phyloP scores from a whole-genome alignment of 2,797 vertebrate genomes.

The Delichon dasypus region DNA sequence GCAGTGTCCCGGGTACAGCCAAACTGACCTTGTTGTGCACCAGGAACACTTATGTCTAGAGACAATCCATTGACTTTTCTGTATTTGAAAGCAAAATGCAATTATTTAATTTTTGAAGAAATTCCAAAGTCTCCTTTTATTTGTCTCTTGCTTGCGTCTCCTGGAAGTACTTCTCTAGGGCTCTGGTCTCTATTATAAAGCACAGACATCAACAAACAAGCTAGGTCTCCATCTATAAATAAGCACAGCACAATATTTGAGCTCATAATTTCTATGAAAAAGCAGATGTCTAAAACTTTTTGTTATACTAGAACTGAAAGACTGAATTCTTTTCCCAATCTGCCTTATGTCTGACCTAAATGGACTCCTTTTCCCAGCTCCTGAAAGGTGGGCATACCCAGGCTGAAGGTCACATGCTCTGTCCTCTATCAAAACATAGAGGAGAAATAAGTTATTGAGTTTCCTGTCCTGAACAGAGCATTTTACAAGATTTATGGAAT shows the following conservation, averaged over 20 bases:
- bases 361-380: neutral
- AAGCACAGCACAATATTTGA: neutral
- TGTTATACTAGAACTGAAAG: neutral
- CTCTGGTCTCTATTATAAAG: neutral
- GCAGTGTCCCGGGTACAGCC: neutral
- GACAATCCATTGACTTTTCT: neutral
- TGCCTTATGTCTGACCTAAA: neutral
- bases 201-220: neutral
- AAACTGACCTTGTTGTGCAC: rapidly evolving
- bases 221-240: neutral
- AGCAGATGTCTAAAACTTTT: neutral
- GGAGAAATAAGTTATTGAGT: neutral
- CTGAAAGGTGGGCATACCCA: neutral
- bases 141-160: neutral
- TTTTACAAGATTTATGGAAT: neutral
- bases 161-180: neutral
- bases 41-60: neutral
- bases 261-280: neutral
- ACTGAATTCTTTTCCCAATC: neutral
- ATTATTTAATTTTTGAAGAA: neutral
- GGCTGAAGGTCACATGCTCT: neutral
- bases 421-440: neutral
- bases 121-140: neutral
- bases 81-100: neutral
- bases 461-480: neutral